Evolutionary conservation across 2,113 vertebrate species (phyloP).

Genomic region (Semnornis frantzii): DNA sequence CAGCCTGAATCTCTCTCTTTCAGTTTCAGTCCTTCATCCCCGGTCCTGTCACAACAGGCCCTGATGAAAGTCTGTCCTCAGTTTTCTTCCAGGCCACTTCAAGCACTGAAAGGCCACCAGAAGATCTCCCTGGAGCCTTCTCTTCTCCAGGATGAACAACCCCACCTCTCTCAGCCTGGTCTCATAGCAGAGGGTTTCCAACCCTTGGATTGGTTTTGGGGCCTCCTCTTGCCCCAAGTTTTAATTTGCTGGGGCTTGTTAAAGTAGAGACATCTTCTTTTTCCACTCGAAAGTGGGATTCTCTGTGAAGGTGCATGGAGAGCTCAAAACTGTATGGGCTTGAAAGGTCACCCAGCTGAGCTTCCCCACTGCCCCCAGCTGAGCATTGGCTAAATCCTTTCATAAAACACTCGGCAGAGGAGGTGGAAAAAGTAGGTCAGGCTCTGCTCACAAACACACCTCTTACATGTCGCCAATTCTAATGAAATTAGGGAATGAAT

Average conservation of each 20-base stretch:
- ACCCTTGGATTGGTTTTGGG: no score
- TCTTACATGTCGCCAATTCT: constrained; percentile 22
- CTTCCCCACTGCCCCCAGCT: neutral
- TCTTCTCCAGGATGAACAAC: no score
- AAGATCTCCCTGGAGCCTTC: no score
- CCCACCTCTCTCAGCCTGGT: no score
- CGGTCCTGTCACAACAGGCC: no score
- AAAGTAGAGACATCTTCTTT: neutral
- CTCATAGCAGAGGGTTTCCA: no score
- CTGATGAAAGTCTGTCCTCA: no score
- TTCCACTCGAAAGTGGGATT: neutral
- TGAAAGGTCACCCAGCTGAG: neutral
- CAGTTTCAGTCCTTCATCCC: no score
- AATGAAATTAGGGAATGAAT: constrained; percentile 19
- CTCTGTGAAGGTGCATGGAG: neutral
- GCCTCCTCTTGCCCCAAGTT: neutral
- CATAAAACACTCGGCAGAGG: neutral
- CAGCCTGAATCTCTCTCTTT: no score
- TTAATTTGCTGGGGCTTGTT: neutral
- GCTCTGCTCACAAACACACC: constrained; percentile 42
- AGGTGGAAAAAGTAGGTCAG: constrained; percentile 48
- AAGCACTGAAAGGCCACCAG: no score
- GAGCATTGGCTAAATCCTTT: neutral
- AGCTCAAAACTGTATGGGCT: neutral
- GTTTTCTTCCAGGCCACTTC: no score